Base-by-base conservation (phyloP, 2,888 invertebrate genomes). In the Scaptomyza parva region DNA sequence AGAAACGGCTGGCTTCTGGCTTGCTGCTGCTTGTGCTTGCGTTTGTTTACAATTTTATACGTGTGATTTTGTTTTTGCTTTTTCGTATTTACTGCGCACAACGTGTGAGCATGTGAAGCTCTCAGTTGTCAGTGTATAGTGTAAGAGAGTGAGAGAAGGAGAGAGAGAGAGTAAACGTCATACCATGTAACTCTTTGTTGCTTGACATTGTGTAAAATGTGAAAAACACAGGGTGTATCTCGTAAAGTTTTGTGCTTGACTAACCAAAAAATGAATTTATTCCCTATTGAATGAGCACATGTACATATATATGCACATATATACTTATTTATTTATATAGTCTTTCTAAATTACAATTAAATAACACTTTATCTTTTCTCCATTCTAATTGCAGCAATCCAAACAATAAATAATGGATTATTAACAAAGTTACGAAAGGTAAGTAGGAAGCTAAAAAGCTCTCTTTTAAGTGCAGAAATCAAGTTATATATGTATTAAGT, bases 31-130 rank as follows among this genome's bases (percentile, higher is more conserved):
- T 52, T 17, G 26, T 12, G 28, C 48, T 59, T 63, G 53, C 43
- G 71, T 82, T 82, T 82, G 82, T 85, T 82, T 82, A 82, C 82
- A 82, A 78, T 74, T 74, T 74, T 53, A 64, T 73, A 41, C 69
- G 41, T 44, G 64, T 57, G 28, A 55, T 44, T 62, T 59, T 79
- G 55, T 73, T 76, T 78, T 81, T 68, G 59, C 50, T 60, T 57
- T 66, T 78, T 70, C 43, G 60, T 58, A 53, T 70, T 82, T 72
- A 65, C 76, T 81, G 85, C 85, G 82, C 81, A 84, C 81, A 82
- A 84, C 81, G 84, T 82, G 78, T 78, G 74, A 82, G 70, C 64
- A n/a, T n/a, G 28, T 6, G 54, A 57, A 62, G 50, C 54, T 54
- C 61, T 48, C 17, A 24, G 28, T 18, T 26, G 1, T 45, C 30